Evolutionary conservation across 2,113 vertebrate genomes (phyloP), one percentile per base, ranked within the genome.

Genomic region (Siniperca chuatsi): DNA sequence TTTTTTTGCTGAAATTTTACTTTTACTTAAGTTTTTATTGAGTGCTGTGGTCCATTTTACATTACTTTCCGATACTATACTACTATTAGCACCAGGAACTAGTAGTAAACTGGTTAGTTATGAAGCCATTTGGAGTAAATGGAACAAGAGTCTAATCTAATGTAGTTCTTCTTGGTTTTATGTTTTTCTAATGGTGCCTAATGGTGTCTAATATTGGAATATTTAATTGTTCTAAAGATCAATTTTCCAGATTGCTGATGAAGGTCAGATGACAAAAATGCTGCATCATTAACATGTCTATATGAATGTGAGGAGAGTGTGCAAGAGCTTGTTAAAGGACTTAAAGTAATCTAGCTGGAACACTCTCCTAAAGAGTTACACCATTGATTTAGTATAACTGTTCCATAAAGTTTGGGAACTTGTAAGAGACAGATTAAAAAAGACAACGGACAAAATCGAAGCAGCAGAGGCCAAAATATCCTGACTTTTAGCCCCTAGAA

Each of bases 111-210:
- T 67, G 74, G 44, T 66, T 4, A 1, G 69, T 78, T 80, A 61
- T 79, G 52, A 33, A 79, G 52, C 82, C 57, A 85, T 85, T 87
- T 85, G 33, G 62, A 70, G 37, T 40, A 46, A 78, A 60, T 46
- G 50, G 23, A 33, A 65, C 1, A 0, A 35, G 7, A 67, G 23
- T 75, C 33, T 78, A 40, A 84, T 82, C 20, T 64, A 76, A 84
- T 78, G 65, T 69, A 23, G 33, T 62, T 72, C 83, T 46, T n/a
- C 74, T 79, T 75, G 61, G 67, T 50, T 84, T 55, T 8, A 7
- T 84, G 64, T 33, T 57, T 75, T 57, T 55, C 50, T 62, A 57
- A 83, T 79, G 44, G 52, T 6, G 12, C 11, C 55, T 80, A 72
- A 78, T 87, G 50, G 46, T 8, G 12, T 18, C 64, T 78, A 69